phyloP scores from a whole-genome alignment of 2,113 vertebrate species.

The Cariama cristata region DNA sequence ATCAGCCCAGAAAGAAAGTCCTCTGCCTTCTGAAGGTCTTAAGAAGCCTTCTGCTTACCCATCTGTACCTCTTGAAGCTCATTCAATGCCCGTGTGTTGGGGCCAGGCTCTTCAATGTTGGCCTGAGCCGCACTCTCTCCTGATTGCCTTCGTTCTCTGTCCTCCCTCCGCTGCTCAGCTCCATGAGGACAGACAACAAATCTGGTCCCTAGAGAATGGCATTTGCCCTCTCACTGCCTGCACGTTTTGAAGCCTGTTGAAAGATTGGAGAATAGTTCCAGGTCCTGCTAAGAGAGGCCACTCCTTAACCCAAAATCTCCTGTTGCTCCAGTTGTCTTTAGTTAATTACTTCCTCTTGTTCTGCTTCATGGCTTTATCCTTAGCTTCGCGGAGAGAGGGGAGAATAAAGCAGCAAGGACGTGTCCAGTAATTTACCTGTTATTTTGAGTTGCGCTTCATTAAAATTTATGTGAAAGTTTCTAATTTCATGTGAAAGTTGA shows the following conservation, averaged over 20 bases:
- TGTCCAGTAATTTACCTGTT: neutral
- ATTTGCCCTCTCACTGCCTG: neutral
- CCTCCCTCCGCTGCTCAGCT: neutral
- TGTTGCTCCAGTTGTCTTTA: neutral
- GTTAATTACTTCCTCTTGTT: conserved; percentile 12
- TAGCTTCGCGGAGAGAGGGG: neutral
- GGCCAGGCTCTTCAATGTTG: neutral
- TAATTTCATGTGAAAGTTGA: conserved; percentile 32
- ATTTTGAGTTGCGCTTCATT: neutral
- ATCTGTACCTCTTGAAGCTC: neutral
- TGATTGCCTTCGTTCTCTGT: neutral
- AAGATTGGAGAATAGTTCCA: neutral
- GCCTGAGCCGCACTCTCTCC: neutral
- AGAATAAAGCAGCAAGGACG: neutral
- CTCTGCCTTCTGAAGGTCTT: neutral
- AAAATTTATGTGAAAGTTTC: neutral
- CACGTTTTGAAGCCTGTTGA: neutral
- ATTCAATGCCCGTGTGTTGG: neutral
- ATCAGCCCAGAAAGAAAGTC: neutral
- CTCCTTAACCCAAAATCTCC: neutral
- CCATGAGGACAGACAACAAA: neutral
- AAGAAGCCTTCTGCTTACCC: neutral
- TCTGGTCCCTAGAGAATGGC: neutral
- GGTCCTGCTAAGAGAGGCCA: neutral
- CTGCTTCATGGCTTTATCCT: neutral